Percentiles rank a stretch among this genome's conserved stretches.
phyloP scores from a whole-genome alignment of 2,113 vertebrate species.

The Salvelinus namaycush region DNA sequence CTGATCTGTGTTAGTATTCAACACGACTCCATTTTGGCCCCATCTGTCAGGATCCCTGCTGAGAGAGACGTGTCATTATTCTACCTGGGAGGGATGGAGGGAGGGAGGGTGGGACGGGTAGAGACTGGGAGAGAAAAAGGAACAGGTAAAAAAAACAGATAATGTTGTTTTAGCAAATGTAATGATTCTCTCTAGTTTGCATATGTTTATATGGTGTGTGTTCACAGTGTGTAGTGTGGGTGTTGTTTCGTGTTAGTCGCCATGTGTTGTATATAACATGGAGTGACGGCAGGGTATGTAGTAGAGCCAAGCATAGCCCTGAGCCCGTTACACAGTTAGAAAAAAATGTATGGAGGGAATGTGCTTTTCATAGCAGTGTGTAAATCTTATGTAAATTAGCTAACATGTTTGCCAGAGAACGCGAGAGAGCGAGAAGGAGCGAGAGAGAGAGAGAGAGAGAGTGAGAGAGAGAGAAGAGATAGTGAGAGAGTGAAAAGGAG shows the following conservation, averaged over 20 bases:
- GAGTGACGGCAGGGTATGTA: slow-evolving; percentile 26
- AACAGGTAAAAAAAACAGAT: not conserved
- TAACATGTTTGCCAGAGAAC: slow-evolving; percentile 13
- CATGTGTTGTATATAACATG: not conserved
- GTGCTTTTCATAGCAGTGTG: slow-evolving; percentile 36
- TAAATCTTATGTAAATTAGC: slow-evolving; percentile 45
- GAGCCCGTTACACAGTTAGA: slow-evolving; percentile 50
- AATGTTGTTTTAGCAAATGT: too few relatives aligned
- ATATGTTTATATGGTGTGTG: slow-evolving; percentile 13
- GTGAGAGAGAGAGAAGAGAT: slow-evolving; percentile 5
- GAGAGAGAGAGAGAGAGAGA: not conserved
- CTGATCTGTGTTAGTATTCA: not conserved
- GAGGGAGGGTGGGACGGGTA: not conserved
- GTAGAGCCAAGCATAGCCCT: slow-evolving; percentile 30
- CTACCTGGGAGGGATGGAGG: not conserved
- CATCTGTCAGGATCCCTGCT: slow-evolving; percentile 61
- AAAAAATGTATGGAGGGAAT: slow-evolving; percentile 36
- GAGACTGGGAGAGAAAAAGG: not conserved
- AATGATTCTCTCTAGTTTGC: not conserved
- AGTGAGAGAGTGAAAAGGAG: not conserved
- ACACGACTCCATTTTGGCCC: slow-evolving; percentile 58
- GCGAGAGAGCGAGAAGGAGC: slow-evolving; percentile 1
- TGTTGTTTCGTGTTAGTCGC: not conserved
- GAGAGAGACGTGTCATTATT: slow-evolving; percentile 37
- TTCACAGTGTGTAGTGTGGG: not conserved